A percentile compares a stretch with the other conserved stretches of the same genome.
These are phyloP conservation scores for Sylvietta virens DNA, from an alignment of 2,113 vertebrate species.

Conservation along the genomic window DNA sequence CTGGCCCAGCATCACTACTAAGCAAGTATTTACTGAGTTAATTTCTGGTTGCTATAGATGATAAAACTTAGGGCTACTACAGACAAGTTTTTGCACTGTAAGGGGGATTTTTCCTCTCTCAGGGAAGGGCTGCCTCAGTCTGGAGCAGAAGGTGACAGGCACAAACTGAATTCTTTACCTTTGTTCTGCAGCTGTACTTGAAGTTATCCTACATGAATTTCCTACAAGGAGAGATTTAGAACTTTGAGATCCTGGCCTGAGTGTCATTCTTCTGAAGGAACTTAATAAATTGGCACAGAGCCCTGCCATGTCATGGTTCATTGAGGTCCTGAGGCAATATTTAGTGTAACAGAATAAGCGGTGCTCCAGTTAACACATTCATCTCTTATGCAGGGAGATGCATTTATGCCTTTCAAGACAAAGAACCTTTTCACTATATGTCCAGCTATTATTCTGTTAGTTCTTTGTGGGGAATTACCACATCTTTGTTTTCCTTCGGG, in stretches of 20 bases:
- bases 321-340: constrained; percentile 3
- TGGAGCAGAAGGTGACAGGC: not conserved
- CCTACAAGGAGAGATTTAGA: not conserved
- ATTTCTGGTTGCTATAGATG: not conserved
- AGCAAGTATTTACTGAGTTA: not conserved
- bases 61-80: not conserved
- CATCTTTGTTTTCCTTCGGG: not conserved
- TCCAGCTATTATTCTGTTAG: not conserved
- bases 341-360: constrained; percentile 23
- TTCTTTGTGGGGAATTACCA: not conserved
- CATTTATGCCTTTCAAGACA: not conserved
- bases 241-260: not conserved
- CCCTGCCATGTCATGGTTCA: not conserved
- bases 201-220: not conserved
- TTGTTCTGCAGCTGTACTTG: not conserved
- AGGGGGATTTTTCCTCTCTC: not conserved
- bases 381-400: not conserved
- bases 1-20: not conserved
- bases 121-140: not conserved
- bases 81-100: not conserved
- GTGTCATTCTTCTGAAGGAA: not conserved
- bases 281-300: not conserved
- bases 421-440: not conserved
- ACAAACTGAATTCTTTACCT: not conserved
- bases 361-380: not conserved